Evolutionary conservation across 2,113 vertebrate genomes (phyloP), one percentile per base, ranked within the genome.

Genomic region (Oxyruncus cristatus): DNA sequence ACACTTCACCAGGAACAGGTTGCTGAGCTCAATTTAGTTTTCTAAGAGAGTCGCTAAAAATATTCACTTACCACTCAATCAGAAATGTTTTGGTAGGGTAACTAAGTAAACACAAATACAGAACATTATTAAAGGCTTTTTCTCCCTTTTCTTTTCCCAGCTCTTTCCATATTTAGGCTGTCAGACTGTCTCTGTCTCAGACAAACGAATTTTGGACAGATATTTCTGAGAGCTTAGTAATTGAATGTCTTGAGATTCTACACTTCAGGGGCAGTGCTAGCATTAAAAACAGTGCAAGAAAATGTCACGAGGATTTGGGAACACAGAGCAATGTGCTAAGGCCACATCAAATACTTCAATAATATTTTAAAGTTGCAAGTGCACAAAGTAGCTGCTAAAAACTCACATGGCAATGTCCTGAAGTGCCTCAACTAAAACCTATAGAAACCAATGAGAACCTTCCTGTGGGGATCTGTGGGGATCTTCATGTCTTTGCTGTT

Each of bases 51-150:
- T 33, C 35, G 39, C 81, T 62, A 95, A 92, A 95, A 96, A 92
- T 93, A 92, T 15, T 82, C 53, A 0, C 74, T 93, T 95, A 86
- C 79, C 39, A 82, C 53, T 83, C 63, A 63, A 85, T 96, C 85
- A 93, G 95, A 85, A 94, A 93, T 78, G 94, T 96, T 97, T 95
- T 42, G 42, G 55, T 82, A 55, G 56, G 47, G 81, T 97, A 94
- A 92, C 79, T 73, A 95, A 96, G 84, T 95, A 87, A 83, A 77
- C 42, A 83, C 6, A 26, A 97, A 87, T 41, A 63, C 67, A 79
- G 81, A 80, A 61, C 65, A 70, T 79, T 83, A 77, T 66, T 84
- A 92, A 92, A 75, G 55, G 53, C 59, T 82, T 74, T 93, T 81
- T 22, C 59, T 79, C 41, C 42, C 32, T 52, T 87, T 81, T 74